Conservation (phyloP, 2,113 vertebrate genomes). For the Bubalus kerabau region DNA sequence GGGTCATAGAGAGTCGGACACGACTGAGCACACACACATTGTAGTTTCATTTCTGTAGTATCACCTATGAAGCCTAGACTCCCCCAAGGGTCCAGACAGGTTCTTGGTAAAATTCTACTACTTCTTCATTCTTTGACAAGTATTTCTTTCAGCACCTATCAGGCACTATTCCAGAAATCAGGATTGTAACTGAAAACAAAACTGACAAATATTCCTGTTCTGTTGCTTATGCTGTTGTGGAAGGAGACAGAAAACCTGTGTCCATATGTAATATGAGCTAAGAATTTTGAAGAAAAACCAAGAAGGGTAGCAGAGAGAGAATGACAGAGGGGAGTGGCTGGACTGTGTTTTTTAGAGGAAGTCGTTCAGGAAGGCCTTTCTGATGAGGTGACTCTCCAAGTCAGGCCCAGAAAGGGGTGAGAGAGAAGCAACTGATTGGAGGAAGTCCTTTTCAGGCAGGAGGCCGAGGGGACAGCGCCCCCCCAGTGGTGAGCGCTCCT, state of each 20-base stretch:
- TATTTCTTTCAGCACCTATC: neutral
- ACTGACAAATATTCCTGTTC: neutral
- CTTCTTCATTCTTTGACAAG: neutral
- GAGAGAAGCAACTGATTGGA: neutral
- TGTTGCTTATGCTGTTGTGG: neutral
- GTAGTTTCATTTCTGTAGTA: neutral
- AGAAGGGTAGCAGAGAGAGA: neutral
- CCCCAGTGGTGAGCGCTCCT: accelerated
- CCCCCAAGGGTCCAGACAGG: neutral
- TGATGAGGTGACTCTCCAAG: neutral
- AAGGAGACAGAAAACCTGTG: neutral
- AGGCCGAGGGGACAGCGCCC: neutral
- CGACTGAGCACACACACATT: neutral
- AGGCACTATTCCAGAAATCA: neutral
- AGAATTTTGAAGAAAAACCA: slow-evolving; percentile 11
- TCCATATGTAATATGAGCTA: neutral
- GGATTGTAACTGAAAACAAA: neutral
- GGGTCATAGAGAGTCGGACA: neutral
- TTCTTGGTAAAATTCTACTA: neutral
- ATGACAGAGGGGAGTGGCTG: neutral
- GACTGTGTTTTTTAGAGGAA: neutral
- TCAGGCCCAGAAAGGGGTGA: neutral
- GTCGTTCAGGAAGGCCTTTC: neutral
- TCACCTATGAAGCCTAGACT: neutral
- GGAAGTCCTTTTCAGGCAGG: neutral